Evolutionary conservation across 2,797 vertebrate genomes (phyloP), one percentile per base, ranked within the genome.

Genomic region (Ammospiza maritima): DNA sequence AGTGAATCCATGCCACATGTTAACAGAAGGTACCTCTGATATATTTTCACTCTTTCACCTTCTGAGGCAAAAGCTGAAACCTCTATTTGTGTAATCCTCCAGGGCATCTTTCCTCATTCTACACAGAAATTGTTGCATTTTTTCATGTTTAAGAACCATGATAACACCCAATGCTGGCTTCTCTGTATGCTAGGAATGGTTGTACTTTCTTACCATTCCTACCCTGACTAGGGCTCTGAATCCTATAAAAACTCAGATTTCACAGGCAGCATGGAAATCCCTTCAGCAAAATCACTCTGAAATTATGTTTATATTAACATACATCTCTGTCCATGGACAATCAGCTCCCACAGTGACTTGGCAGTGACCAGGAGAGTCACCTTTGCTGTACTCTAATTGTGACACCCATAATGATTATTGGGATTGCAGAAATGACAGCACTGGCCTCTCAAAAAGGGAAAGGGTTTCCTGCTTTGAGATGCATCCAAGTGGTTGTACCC

Each of bases 401-500:
- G 69, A 62, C 20, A 47, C 10, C 32, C 23, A 5, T 7, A 69
- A 44, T 1, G 5, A 64, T 45, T 48, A 71, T 2, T 65, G 47
- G 14, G 17, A 75, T 32, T 29, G 30, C n/a, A 80, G 21, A 56
- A 74, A 29, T 0, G 5, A 16, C 48, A 81, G 48, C 0, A 27
- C 2, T 51, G 60, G 67, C 9, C 14, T 13, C 14, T 14, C 75
- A 53, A 27, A 29, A 22, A 51, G 11, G 4, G 20, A 38, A 34
- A 53, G 13, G 20, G 3, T 25, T 61, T 65, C 32, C 66, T 78
- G 21, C 29, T 72, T 25, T 27, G 40, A 73, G 38, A 57, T 1
- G 0, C 6, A 7, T 15, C 38, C 1, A 0, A 16, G 36, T 8
- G n/a, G 16, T 50, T 51, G n/a, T 5, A 38, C 5, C 48, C 1